phyloP scores from a whole-genome alignment of 2,113 vertebrate species.

The Hemibagrus wyckioides region DNA sequence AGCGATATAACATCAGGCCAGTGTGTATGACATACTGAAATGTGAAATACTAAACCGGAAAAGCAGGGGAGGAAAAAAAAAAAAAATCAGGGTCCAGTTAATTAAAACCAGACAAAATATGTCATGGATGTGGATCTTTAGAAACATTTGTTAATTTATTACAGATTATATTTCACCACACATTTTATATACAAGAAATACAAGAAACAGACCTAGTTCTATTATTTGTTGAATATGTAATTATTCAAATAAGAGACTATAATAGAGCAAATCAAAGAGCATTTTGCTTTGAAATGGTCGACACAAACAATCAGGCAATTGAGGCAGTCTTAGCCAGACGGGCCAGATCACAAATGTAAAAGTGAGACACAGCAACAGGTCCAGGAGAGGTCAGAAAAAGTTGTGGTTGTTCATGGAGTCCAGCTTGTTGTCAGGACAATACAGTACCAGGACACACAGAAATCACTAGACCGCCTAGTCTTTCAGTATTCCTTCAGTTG shows the following conservation, averaged over 20 bases:
- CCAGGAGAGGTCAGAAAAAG: conserved; percentile 2
- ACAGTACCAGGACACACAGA: background rate
- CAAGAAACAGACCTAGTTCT: background rate
- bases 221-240: background rate
- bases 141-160: background rate
- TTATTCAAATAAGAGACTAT: background rate
- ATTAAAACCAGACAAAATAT: background rate
- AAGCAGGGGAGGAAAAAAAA: background rate
- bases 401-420: conserved; percentile 1
- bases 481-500: background rate
- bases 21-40: conserved; percentile 5
- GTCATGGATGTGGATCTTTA: background rate
- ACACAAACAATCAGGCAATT: conserved; percentile 14
- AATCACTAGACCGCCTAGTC: background rate
- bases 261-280: background rate
- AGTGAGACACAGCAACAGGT: background rate
- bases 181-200: background rate
- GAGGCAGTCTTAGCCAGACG: background rate
- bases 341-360: background rate
- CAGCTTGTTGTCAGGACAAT: background rate
- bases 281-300: conserved; percentile 7
- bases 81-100: background rate
- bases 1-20: background rate
- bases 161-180: background rate
- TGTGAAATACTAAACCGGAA: background rate